phyloP scores from a whole-genome alignment of 2,113 vertebrate species.

The Eubucco bourcierii region DNA sequence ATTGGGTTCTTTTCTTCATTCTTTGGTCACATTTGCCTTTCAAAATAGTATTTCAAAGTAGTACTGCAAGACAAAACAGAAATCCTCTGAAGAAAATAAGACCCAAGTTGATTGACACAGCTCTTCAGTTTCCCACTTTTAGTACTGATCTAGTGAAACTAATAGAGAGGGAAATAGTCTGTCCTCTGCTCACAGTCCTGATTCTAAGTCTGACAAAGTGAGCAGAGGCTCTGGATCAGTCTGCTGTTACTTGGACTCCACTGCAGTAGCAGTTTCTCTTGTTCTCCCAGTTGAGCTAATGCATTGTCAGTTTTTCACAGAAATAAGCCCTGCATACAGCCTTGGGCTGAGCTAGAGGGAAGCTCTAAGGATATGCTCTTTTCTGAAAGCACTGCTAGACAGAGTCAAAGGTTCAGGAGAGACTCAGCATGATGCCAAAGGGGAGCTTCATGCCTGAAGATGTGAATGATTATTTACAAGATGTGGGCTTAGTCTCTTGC shows the following conservation, averaged over 20 bases:
- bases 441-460: not conserved
- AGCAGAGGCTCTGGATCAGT: not conserved
- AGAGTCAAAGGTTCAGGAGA: not conserved
- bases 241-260: not conserved
- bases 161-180: not conserved
- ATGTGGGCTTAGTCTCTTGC: not conserved
- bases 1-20: not conserved
- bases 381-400: not conserved
- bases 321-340: not conserved
- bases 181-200: not conserved
- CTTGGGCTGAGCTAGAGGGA: not conserved
- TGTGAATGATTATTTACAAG: not conserved
- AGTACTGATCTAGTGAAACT: not conserved
- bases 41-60: conserved; percentile 1
- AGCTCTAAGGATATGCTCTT: not conserved
- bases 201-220: not conserved
- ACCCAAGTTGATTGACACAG: not conserved
- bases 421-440: not conserved
- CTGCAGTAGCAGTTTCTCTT: not conserved
- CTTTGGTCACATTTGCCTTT: not conserved
- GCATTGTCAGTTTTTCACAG: not conserved
- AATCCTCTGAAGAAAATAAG: not conserved
- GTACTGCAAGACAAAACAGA: not conserved
- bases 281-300: not conserved
- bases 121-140: not conserved